Conservation (phyloP, 2,797 vertebrate species). For the Carduelis carduelis region DNA sequence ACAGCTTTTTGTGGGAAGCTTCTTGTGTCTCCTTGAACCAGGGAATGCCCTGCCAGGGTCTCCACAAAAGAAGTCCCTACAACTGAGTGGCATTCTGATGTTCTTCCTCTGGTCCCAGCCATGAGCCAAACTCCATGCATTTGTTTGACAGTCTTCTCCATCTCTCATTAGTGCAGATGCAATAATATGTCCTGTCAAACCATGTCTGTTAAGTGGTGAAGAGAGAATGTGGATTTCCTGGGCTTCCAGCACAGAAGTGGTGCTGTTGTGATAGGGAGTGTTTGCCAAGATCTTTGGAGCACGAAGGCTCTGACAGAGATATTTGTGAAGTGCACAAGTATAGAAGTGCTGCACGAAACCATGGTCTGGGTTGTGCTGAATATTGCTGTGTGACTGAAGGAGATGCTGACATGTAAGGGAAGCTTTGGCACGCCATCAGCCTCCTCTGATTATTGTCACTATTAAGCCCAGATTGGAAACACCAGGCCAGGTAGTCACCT, state of each 20-base stretch:
- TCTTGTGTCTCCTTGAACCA: too few species aligned
- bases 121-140: rapidly evolving
- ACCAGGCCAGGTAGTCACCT: not conserved
- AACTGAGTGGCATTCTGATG: not conserved
- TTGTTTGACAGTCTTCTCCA: not conserved
- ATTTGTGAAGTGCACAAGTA: not conserved
- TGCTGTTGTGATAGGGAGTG: not conserved
- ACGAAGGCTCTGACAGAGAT: not conserved
- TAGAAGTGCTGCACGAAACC: not conserved
- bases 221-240: not conserved
- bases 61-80: not conserved
- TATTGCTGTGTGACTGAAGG: rapidly evolving
- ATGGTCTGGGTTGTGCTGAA: not conserved
- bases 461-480: not conserved
- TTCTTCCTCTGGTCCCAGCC: not conserved
- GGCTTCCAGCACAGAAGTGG: not conserved
- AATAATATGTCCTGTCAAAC: not conserved
- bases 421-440: not conserved
- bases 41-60: too few species aligned
- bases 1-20: too few species aligned
- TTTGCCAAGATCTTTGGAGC: not conserved
- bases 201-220: not conserved
- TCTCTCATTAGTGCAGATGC: not conserved
- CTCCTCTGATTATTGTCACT: not conserved
- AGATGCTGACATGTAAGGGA: not conserved